Evolutionary conservation across 2,888 invertebrate species (phyloP), one percentile per base, ranked within the genome.

Genomic region (Scaptomyza polygonia): DNA sequence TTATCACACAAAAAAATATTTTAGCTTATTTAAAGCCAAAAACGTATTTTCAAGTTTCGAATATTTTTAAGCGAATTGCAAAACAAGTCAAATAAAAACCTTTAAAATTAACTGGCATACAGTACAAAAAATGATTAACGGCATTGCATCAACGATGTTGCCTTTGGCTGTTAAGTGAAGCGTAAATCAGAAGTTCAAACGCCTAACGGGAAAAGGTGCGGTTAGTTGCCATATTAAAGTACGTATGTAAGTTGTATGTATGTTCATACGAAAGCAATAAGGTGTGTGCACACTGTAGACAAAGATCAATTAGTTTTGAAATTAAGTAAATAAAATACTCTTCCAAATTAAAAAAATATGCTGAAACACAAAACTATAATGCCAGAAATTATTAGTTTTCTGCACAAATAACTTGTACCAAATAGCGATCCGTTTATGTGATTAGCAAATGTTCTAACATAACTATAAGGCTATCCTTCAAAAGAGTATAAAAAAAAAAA

Each of bases 121-220:
- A 16, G n/a, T n/a, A 8, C 16, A 1, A 39, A 7, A 16, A 25
- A 11, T 2, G 16, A 16, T 7, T 18, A 12, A 4, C 16, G 25
- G 25, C 4, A 11, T 5, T 30, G 5, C 25, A 25, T 11, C 42
- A 44, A n/a, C 48, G 47, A 53, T 14, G 47, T 34, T 29, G 14
- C 21, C 40, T 63, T 64, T 52, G 68, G 68, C 65, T 83, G 64
- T 73, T 59, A 77, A 67, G 59, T 80, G 54, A 76, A 69, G 68
- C 79, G 66, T 77, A 63, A 66, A 71, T 58, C 65, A 62, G 48
- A 76, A 76, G 86, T 72, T 70, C 53, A 77, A 77, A 44, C 80
- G 80, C 47, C 83, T 83, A 80, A 70, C 84, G 80, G 79, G 73
- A 86, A 83, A 73, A 80, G 80, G 80, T 63, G 80, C 77, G 80